A percentile compares a stretch with the other conserved stretches of the same genome.
These are phyloP conservation scores for Tenthredo mesomela DNA, from an alignment of 2,888 invertebrate genomes.

Conservation along the genomic window DNA sequence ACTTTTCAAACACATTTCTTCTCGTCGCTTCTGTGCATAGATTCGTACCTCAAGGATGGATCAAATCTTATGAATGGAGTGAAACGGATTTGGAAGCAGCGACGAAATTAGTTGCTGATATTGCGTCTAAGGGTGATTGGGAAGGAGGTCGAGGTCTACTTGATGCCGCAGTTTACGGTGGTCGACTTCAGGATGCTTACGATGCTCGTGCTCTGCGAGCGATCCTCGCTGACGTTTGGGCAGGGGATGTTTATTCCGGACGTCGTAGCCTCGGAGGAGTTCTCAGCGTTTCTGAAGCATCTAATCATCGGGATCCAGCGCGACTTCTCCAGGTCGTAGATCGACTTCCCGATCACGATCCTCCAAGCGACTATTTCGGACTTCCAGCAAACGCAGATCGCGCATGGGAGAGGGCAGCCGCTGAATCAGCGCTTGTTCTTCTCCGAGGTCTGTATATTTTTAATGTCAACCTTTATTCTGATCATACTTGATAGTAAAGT, in stretches of 20 bases:
- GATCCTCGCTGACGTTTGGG: constrained; percentile 81
- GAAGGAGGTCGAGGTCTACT: constrained; percentile 88
- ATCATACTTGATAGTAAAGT: constrained; percentile 61
- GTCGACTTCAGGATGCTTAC: constrained; percentile 89
- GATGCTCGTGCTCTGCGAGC: constrained; percentile 85
- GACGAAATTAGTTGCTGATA: constrained; percentile 81
- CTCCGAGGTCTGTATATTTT: constrained; percentile 79
- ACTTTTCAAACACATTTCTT: constrained; percentile 32
- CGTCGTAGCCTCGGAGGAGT: constrained; percentile 79
- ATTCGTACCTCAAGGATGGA: constrained; percentile 85
- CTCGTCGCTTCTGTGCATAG: constrained; percentile 46
- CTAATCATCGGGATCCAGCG: constrained; percentile 81
- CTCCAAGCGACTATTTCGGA: constrained; percentile 87
- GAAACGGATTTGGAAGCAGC: constrained; percentile 90
- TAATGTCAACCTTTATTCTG: neutral
- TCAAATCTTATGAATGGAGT: constrained; percentile 93
- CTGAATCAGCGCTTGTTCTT: constrained; percentile 82
- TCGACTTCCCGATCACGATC: constrained; percentile 86
- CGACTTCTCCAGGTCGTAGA: constrained; percentile 80
- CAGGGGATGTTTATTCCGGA: constrained; percentile 79
- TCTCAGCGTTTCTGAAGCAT: constrained; percentile 65
- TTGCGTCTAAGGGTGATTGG: constrained; percentile 82
- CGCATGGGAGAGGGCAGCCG: constrained; percentile 89
- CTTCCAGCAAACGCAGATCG: constrained; percentile 93
- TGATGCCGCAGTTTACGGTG: constrained; percentile 91